Evolutionary conservation across 2,888 invertebrate genomes (phyloP).

Genomic region (Sisyra nigra): DNA sequence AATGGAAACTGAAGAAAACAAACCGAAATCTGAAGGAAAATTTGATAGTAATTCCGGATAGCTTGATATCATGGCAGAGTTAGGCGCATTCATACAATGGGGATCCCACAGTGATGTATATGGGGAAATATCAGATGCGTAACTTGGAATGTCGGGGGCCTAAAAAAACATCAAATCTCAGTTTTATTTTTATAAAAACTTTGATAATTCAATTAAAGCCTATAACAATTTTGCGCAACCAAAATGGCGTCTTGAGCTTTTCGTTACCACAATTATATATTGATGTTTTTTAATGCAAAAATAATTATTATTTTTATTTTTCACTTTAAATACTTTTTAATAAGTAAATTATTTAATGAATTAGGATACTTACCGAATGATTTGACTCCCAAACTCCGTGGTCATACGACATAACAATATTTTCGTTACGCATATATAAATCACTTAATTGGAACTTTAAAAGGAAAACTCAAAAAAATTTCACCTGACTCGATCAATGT

Average conservation of each 20-base stretch:
- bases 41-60: conserved; percentile 57
- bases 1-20: neutral
- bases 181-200: no score
- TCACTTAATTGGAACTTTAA: neutral
- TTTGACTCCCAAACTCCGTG: conserved; percentile 25
- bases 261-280: no score
- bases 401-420: conserved; percentile 24
- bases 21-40: conserved; percentile 47
- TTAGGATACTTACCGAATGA: conserved; percentile 7
- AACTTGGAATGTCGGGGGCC: conserved; percentile 12
- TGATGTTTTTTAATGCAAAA: no score
- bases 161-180: neutral
- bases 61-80: conserved; percentile 38
- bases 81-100: conserved; percentile 33
- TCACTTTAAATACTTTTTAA: conserved; percentile 2
- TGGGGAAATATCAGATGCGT: conserved; percentile 20
- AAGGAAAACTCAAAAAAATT: neutral
- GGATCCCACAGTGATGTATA: conserved; percentile 46
- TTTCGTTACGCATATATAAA: conserved; percentile 8
- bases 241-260: no score
- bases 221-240: no score
- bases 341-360: neutral
- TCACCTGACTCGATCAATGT: neutral
- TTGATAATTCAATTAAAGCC: no score
- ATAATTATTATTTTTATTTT: neutral